Conservation (phyloP, 2,888 invertebrate species). For the Ennomos fuscantarius region DNA sequence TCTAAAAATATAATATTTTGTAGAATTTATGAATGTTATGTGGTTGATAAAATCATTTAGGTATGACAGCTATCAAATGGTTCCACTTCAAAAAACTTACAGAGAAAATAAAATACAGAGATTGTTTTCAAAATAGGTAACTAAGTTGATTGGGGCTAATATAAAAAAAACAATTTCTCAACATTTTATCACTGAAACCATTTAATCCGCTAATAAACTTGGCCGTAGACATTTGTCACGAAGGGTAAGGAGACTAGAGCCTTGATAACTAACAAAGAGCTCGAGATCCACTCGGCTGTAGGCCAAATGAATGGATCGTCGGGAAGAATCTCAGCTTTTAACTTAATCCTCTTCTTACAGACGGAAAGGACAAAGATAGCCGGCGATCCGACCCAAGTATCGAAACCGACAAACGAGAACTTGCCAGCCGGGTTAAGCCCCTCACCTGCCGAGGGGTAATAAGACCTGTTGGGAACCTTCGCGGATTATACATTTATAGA, state of each 20-base stretch:
- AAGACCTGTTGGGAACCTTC: conserved; percentile 20
- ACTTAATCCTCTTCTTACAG: conserved; percentile 38
- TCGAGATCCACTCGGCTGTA: conserved; percentile 51
- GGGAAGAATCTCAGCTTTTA: conserved; percentile 50
- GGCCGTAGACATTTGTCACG: conserved; percentile 46
- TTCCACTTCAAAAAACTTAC: too few relatives aligned
- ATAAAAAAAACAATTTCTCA: conserved; percentile 21
- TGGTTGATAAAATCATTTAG: too few relatives aligned
- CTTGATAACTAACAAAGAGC: conserved; percentile 53
- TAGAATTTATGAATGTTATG: too few relatives aligned
- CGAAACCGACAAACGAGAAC: conserved; percentile 30
- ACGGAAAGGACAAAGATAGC: conserved; percentile 37
- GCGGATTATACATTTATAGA: conserved; percentile 25
- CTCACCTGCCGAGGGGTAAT: conserved; percentile 22
- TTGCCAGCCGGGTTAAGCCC: conserved; percentile 27
- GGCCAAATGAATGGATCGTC: conserved; percentile 52
- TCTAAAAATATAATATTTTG: too few relatives aligned
- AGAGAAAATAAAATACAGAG: too few relatives aligned
- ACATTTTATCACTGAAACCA: conserved; percentile 25
- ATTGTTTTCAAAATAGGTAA: neutral
- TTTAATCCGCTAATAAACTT: conserved; percentile 46
- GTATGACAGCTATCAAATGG: too few relatives aligned
- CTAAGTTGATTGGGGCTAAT: conserved; percentile 1
- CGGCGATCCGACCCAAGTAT: conserved; percentile 28
- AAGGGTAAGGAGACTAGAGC: conserved; percentile 37